These are phyloP conservation scores for Caranx melampygus DNA, from an alignment of 2,113 vertebrate species.

Conservation along the genomic window DNA sequence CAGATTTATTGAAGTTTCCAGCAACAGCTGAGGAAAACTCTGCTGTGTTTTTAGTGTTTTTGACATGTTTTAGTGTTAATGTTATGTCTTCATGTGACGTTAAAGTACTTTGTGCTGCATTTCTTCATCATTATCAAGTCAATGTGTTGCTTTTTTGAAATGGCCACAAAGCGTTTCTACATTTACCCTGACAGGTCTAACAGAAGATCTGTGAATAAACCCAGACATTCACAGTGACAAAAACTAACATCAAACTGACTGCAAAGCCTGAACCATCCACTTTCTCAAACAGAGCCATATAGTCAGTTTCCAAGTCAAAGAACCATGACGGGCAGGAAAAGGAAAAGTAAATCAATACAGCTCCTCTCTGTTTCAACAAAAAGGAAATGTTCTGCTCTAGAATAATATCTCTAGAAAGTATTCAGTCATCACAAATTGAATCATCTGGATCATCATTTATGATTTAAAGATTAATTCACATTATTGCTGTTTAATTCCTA, in stretches of 20 bases:
- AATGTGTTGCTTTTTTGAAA: neutral
- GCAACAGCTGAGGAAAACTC: too few species aligned
- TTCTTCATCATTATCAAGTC: too few species aligned
- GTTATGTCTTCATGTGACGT: too few species aligned
- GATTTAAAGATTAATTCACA: slow-evolving; percentile 39
- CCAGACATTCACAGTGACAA: slow-evolving; percentile 19
- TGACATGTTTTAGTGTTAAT: too few species aligned
- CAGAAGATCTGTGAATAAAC: neutral
- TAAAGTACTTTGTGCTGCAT: too few species aligned
- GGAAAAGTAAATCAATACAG: slow-evolving; percentile 39
- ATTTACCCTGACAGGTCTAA: neutral
- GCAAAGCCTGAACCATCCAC: neutral
- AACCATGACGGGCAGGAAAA: slow-evolving; percentile 35
- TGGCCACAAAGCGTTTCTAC: neutral
- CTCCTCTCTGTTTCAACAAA: slow-evolving; percentile 1
- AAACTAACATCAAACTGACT: slow-evolving; percentile 12
- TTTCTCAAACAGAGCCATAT: slow-evolving; percentile 25
- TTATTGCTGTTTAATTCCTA: slow-evolving; percentile 29
- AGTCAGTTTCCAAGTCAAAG: slow-evolving; percentile 19
- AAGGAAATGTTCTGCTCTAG: neutral
- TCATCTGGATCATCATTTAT: neutral
- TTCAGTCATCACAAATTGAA: neutral
- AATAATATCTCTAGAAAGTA: slow-evolving; percentile 6
- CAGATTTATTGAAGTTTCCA: too few species aligned
- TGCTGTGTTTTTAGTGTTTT: too few species aligned